Conservation (phyloP, 1,140 invertebrate species). For the Drosophila teissieri region DNA sequence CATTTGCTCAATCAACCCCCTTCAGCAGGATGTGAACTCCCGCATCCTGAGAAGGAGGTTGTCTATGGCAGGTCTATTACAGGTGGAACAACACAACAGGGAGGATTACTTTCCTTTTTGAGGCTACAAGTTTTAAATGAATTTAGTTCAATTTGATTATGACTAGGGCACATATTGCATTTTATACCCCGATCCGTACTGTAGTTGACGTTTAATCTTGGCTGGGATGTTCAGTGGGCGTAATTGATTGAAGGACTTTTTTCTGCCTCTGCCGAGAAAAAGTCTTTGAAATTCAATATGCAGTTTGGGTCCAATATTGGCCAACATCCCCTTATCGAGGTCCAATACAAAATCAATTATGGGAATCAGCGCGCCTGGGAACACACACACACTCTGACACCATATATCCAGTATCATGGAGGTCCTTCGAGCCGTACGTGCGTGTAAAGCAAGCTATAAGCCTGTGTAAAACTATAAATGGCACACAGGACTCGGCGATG, state of each 20-base stretch:
- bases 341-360: slow-evolving; percentile 84
- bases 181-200: slow-evolving; percentile 11
- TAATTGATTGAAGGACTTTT: slow-evolving; percentile 50
- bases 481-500: slow-evolving; percentile 40
- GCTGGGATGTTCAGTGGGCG: slow-evolving; percentile 7
- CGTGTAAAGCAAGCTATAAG: slow-evolving; percentile 80
- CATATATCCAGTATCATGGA: slow-evolving; percentile 50
- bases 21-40: neutral
- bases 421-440: slow-evolving; percentile 50
- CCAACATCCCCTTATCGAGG: slow-evolving; percentile 40
- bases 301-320: slow-evolving; percentile 31
- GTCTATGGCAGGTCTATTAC: slow-evolving; percentile 63
- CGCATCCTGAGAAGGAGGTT: slow-evolving; percentile 8
- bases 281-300: slow-evolving; percentile 80
- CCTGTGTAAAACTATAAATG: slow-evolving; percentile 83
- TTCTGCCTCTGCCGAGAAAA: slow-evolving; percentile 27
- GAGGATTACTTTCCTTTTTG: slow-evolving; percentile 35
- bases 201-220: slow-evolving; percentile 63
- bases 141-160: slow-evolving; percentile 70
- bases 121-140: slow-evolving; percentile 63
- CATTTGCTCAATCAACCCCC: slow-evolving; percentile 7
- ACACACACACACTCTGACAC: slow-evolving; percentile 19
- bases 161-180: slow-evolving; percentile 44
- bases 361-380: slow-evolving; percentile 73
- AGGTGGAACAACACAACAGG: slow-evolving; percentile 50